These are phyloP conservation scores for Triplophysa rosa DNA, from an alignment of 2,113 vertebrate species.

Conservation along the genomic window DNA sequence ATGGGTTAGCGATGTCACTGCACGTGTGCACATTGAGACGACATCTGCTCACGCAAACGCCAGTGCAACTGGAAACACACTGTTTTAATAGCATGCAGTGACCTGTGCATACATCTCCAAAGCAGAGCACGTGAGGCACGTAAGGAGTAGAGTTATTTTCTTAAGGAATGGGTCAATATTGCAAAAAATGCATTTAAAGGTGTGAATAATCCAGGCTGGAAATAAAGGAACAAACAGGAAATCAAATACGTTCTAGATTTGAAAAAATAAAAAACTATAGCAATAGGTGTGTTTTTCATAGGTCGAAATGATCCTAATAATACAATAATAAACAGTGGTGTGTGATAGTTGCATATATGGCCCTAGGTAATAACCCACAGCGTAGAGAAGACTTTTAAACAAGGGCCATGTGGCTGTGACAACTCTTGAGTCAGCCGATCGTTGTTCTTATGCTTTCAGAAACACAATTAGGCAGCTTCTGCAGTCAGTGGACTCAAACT, in stretches of 20 bases:
- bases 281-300: no score
- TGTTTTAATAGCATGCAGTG: conserved; percentile 50
- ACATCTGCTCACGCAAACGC: background rate
- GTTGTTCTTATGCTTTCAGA: conserved; percentile 3
- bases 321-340: no score
- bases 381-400: conserved; percentile 13
- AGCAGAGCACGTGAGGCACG: conserved; percentile 45
- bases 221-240: background rate
- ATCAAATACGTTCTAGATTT: no score
- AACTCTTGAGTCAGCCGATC: conserved; percentile 29
- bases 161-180: background rate
- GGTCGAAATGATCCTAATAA: no score
- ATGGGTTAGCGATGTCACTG: conserved; percentile 14
- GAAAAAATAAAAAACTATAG: no score
- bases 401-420: conserved; percentile 11
- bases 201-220: background rate
- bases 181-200: background rate
- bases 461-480: conserved; percentile 24
- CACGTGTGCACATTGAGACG: conserved; percentile 2
- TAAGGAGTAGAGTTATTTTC: conserved; percentile 33
- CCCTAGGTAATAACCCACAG: conserved; percentile 1
- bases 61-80: conserved; percentile 3
- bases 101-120: conserved; percentile 48
- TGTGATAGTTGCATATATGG: background rate
- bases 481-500: conserved; percentile 53